Base-by-base conservation (phyloP, 2,113 vertebrate genomes). In the Nerophis lumbriciformis region DNA sequence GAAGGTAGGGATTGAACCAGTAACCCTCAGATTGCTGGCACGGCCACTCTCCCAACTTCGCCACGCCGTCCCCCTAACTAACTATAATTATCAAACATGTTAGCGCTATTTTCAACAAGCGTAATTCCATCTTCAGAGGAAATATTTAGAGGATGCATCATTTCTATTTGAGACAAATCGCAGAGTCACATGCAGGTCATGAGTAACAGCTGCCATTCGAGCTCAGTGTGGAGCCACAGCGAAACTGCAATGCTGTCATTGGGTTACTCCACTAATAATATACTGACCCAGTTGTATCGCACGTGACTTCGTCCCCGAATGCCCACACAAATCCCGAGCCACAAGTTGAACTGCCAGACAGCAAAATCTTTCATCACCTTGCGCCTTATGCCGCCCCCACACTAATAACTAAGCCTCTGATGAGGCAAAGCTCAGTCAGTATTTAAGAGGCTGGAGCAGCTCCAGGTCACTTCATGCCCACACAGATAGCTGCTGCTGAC, bases 201-300 rank as follows among this genome's bases (percentile, higher is more conserved):
- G 58, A 72, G 55, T 42, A 66, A 39, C 81, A 81, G 80, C 84
- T 82, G 77, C 61, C 47, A 37, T 53, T 28, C 38, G 19, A 42
- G 52, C 48, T 64, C 45, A 42, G 38, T 44, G 48, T 51, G 19
- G 44, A 36, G 45, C 13, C 28, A n/a, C 58, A 44, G 45, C 5
- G 6, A 60, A 47, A 48, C 35, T 48, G 58, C 58, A 48, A 37
- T 50, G 48, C 38, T 61, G 48, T 16, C 59, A 38, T 50, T 37
- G 49, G 63, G 35, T 78, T 57, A 48, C 72, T 60, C 48, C 42
- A 78, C 85, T 82, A 80, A 85, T 81, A 88, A 88, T 85, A 88
- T 16, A 28, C 67, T 81, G 81, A 83, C 84, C 80, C 73, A 86
- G 12, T 87, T 87, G 52, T 65, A 55, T 55, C 44, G 14, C 80